Base-by-base conservation (phyloP, 1,140 invertebrate genomes). In the Eurytemora carolleeae region DNA sequence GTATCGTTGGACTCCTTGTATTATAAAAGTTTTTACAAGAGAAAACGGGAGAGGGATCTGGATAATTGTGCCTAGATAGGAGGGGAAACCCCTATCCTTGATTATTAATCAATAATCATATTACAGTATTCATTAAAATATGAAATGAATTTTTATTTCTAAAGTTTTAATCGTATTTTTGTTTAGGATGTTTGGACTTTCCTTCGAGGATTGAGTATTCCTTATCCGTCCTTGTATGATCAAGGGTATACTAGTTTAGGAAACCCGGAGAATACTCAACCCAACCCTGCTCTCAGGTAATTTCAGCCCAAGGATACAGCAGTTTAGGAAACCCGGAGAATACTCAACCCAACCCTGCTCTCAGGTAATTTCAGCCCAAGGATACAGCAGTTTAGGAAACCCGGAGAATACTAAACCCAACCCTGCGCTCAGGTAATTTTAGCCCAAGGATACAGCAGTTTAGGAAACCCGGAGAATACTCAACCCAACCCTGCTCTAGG, bases 221-320 rank as follows among this genome's bases (percentile, higher is more conserved):
- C 89, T 53, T 96, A 94, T 69, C 96, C 92, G 70, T 75, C 74
- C 19, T 75, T 97, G 0, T 96, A 97, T 71, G 83, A 94, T 70
- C 70, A 78, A 70, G 31, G 31, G 7, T 44, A 44, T n/a, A 44
- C 31, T 12, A 44, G 31, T 44, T n/a, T 44, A 12, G 31, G 31
- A 44, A 44, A n/a, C n/a, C 31, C 31, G 23, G 58, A 64, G 56
- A 65, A 67, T 64, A 67, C 66, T 2, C 21, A 64, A 20, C 66
- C 65, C 31, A 44, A 44, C 31, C 31, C 31, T 44, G 31, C n/a
- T 44, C n/a, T 12, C 31, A 44, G 31, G 31, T 44, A n/a, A n/a
- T n/a, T n/a, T n/a, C n/a, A n/a, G 83, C 94, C 70, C 70, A 78
- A 70, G 31, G 31, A 12, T 44, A 44, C 31, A 44, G 7, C 7